A percentile compares a stretch with the other conserved stretches of the same genome.
Evolutionary conservation across 2,797 vertebrate genomes (phyloP).

Genomic region (Microctenopoma stevenorrisi): DNA sequence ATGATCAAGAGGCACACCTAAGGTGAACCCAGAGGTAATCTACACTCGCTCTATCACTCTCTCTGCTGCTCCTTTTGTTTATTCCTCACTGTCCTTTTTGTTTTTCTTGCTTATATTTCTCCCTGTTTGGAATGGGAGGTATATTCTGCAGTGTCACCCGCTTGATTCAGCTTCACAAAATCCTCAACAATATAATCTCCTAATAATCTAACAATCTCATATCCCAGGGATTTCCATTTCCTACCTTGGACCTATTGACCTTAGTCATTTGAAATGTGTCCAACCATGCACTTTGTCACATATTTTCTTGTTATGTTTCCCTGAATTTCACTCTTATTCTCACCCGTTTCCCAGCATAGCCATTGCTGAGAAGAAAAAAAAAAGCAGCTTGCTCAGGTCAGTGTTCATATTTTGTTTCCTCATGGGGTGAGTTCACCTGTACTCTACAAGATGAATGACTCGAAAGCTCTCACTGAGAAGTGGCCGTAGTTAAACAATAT

Average conservation of each 20-base stretch:
- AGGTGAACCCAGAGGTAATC: slow-evolving; percentile 74
- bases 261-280: slow-evolving; percentile 45
- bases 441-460: slow-evolving; percentile 71
- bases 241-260: slow-evolving; percentile 43
- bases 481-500: slow-evolving; percentile 68
- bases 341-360: slow-evolving; percentile 24
- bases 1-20: slow-evolving; percentile 70
- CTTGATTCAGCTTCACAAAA: slow-evolving; percentile 41
- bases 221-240: slow-evolving; percentile 60
- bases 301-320: slow-evolving; percentile 23
- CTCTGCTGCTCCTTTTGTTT: slow-evolving; percentile 47
- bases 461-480: slow-evolving; percentile 53
- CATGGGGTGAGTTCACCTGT: slow-evolving; percentile 62
- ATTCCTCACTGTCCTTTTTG: slow-evolving; percentile 51
- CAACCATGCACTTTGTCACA: slow-evolving; percentile 37
- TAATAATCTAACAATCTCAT: slow-evolving; percentile 47
- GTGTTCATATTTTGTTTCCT: slow-evolving; percentile 64
- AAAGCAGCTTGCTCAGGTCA: slow-evolving; percentile 56
- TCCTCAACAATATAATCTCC: slow-evolving; percentile 39
- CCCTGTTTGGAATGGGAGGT: slow-evolving; percentile 23
- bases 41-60: slow-evolving; percentile 49
- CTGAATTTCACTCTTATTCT: slow-evolving; percentile 47
- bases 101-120: slow-evolving; percentile 47
- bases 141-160: slow-evolving; percentile 48
- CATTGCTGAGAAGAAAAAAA: slow-evolving; percentile 54